Conservation (phyloP, 1,140 invertebrate genomes). For the Psilanteris sp. region DNA sequence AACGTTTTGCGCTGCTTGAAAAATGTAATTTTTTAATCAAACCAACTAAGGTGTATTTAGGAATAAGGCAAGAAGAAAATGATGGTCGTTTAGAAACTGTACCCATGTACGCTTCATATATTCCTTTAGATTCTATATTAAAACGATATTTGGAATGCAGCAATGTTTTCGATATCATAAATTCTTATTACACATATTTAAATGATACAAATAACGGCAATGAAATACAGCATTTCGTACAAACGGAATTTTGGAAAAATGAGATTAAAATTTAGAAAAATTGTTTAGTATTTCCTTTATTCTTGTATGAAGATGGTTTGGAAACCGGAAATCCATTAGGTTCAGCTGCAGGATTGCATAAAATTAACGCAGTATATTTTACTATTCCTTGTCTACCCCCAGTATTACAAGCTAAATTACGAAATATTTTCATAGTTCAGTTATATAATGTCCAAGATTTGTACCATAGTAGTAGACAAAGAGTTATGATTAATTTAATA, state of each 20-base stretch:
- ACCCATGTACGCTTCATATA: conserved; percentile 9
- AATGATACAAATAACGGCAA: not conserved
- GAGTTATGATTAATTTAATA: conserved; percentile 1
- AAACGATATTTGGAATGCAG: conserved; percentile 21
- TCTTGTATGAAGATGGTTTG: conserved; percentile 31
- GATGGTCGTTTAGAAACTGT: conserved; percentile 6
- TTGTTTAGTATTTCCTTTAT: conserved; percentile 2
- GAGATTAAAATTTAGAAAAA: conserved; percentile 7
- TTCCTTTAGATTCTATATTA: conserved; percentile 16
- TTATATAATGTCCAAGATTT: conserved; percentile 29
- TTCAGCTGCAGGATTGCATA: conserved; percentile 11
- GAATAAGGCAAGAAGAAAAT: conserved; percentile 18
- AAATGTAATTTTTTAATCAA: conserved; percentile 24
- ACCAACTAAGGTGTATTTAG: conserved; percentile 15
- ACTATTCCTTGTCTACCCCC: conserved; percentile 16
- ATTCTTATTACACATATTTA: conserved; percentile 7
- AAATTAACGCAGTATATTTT: conserved; percentile 18
- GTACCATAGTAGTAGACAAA: not conserved
- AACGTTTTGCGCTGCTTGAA: conserved; percentile 16
- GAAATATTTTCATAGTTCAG: conserved; percentile 26
- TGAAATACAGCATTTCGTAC: conserved; percentile 7
- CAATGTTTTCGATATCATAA: conserved; percentile 16
- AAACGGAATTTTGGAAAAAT: conserved; percentile 40
- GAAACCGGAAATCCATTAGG: conserved; percentile 37
- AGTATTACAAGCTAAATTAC: conserved; percentile 20